Evolutionary conservation across 2,113 vertebrate genomes (phyloP).

Genomic region (Elachura formosa): DNA sequence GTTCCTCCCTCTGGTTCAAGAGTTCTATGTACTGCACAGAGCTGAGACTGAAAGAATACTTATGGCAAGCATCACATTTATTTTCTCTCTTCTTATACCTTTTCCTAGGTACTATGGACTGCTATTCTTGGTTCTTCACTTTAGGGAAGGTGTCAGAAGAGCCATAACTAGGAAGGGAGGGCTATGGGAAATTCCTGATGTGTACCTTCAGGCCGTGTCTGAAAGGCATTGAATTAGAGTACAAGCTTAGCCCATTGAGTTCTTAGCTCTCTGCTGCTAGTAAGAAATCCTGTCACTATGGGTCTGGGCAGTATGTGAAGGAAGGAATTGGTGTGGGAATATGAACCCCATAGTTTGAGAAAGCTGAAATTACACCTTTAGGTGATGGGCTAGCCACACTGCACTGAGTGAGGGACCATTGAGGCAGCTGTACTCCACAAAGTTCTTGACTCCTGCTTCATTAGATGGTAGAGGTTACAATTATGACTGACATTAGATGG

Average conservation of each 20-base stretch:
- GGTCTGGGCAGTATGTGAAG: background rate
- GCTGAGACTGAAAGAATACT: background rate
- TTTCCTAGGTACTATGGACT: background rate
- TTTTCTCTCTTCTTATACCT: background rate
- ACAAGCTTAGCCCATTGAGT: background rate
- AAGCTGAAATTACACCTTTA: background rate
- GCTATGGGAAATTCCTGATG: background rate
- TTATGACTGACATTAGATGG: background rate
- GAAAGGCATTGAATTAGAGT: background rate
- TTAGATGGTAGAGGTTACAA: background rate
- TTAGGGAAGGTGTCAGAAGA: background rate
- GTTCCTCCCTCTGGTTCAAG: background rate
- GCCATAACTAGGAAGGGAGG: background rate
- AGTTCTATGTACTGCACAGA: background rate
- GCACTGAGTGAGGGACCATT: background rate
- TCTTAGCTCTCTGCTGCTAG: background rate
- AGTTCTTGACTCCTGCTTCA: background rate
- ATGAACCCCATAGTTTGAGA: background rate
- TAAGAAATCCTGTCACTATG: background rate
- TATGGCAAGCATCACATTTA: background rate
- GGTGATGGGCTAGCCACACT: background rate
- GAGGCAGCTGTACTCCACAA: background rate
- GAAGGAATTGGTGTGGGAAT: background rate
- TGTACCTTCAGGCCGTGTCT: background rate
- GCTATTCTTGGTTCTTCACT: background rate